These are phyloP conservation scores for Caracal caracal DNA, from an alignment of 2,113 vertebrate genomes.

Conservation along the genomic window DNA sequence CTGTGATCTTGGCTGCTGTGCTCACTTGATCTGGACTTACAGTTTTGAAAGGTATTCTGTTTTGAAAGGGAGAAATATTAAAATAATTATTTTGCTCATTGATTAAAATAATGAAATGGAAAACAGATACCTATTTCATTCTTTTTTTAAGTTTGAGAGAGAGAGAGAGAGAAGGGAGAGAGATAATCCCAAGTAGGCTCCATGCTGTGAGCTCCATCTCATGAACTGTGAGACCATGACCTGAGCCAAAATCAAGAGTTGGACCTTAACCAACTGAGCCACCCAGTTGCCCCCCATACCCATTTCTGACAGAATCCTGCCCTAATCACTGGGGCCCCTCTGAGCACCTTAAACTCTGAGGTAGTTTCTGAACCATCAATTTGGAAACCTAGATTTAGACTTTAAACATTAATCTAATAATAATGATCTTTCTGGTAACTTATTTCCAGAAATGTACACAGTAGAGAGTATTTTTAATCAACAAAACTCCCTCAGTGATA, in stretches of 20 bases:
- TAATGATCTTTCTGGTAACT: not conserved
- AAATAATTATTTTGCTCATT: conserved; percentile 19
- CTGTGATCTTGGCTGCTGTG: not conserved
- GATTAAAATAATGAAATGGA: conserved; percentile 34
- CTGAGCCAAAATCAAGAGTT: no score
- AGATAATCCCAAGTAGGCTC: no score
- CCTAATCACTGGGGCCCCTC: not conserved
- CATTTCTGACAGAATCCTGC: not conserved
- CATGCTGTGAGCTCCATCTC: no score
- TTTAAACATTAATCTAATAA: not conserved
- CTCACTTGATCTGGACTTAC: not conserved
- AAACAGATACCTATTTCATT: not conserved
- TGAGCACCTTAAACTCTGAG: not conserved
- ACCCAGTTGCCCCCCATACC: not conserved
- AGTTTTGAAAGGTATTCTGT: not conserved
- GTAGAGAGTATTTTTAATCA: not conserved
- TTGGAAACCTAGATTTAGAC: not conserved
- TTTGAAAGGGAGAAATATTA: conserved; percentile 30
- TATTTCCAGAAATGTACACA: conserved; percentile 33
- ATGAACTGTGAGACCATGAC: no score
- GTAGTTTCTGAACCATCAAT: not conserved
- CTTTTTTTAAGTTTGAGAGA: no score
- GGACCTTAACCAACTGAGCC: no score
- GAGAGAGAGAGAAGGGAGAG: no score
- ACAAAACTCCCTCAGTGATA: not conserved